These are phyloP conservation scores for Toxotes chatareus DNA, from an alignment of 2,113 vertebrate genomes.

Conservation along the genomic window DNA sequence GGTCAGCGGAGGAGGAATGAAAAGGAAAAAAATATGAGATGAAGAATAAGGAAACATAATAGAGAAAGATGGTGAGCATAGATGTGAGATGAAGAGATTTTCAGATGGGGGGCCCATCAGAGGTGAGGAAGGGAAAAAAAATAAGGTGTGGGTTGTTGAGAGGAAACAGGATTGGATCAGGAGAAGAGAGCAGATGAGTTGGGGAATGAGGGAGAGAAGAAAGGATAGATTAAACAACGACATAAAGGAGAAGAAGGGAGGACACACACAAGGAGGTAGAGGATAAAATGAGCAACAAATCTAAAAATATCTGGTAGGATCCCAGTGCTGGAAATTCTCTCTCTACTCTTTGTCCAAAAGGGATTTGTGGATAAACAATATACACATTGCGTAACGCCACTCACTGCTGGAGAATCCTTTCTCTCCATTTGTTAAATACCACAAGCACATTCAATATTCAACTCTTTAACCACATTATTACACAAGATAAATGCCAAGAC, in stretches of 20 bases:
- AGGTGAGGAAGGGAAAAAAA: background rate
- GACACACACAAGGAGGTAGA: constrained; percentile 45
- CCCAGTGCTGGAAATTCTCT: constrained; percentile 38
- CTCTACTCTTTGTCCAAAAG: constrained; percentile 37
- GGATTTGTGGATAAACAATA: constrained; percentile 56
- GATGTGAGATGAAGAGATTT: background rate
- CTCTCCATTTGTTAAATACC: constrained; percentile 27
- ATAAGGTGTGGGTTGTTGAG: background rate
- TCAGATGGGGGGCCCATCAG: background rate
- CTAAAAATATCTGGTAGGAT: constrained; percentile 56
- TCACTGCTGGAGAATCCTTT: constrained; percentile 16
- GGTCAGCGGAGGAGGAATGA: background rate
- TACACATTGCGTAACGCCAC: constrained; percentile 29
- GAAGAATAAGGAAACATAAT: constrained; percentile 1
- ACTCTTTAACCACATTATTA: constrained; percentile 3
- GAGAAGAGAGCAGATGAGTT: constrained; percentile 10
- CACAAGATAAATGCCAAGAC: background rate
- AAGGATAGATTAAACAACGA: constrained; percentile 43
- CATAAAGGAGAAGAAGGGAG: constrained; percentile 11
- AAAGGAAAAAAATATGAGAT: constrained; percentile 29
- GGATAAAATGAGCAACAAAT: constrained; percentile 60
- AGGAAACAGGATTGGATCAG: constrained; percentile 6
- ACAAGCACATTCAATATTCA: constrained; percentile 28
- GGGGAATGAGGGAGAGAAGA: constrained; percentile 27
- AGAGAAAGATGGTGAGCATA: background rate